A percentile compares a stretch with the other conserved stretches of the same genome.
Evolutionary conservation across 2,797 vertebrate species (phyloP).

Genomic region (Centropyge bicolor): DNA sequence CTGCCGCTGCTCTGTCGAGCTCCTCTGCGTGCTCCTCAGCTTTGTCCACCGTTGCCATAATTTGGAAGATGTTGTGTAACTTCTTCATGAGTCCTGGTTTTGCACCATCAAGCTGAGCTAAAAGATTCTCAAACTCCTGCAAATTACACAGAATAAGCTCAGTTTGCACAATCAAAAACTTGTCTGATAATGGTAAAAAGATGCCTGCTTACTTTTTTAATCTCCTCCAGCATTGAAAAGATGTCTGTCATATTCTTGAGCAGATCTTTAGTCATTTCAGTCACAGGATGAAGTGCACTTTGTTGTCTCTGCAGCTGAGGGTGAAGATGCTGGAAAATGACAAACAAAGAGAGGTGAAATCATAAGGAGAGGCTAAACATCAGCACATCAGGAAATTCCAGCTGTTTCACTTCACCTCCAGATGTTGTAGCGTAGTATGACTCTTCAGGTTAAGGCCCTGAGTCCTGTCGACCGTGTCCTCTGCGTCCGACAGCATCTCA

Average conservation of each 20-base stretch:
- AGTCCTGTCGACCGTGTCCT: conserved; percentile 76
- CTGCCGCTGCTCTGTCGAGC: conserved; percentile 81
- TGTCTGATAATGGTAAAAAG: background rate
- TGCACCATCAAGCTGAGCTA: conserved; percentile 86
- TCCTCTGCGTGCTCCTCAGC: conserved; percentile 87
- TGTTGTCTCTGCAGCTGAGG: conserved; percentile 79
- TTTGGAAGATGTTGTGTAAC: conserved; percentile 76
- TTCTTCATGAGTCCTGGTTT: conserved; percentile 80
- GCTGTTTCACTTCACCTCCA: conserved; percentile 83
- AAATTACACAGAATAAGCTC: background rate
- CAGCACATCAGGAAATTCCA: too few species aligned
- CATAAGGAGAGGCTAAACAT: background rate
- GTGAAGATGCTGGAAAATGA: conserved; percentile 71
- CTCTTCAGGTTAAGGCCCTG: conserved; percentile 82
- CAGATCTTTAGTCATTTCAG: conserved; percentile 76
- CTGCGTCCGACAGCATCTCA: conserved; percentile 78
- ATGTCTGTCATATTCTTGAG: conserved; percentile 75
- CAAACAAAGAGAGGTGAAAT: conserved; percentile 2
- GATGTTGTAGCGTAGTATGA: conserved; percentile 71
- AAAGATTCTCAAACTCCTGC: conserved; percentile 86
- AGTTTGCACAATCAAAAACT: background rate
- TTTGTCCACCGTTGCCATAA: conserved; percentile 72
- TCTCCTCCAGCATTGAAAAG: conserved; percentile 77
- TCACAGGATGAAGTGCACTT: conserved; percentile 60
- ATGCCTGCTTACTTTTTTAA: conserved; percentile 79